phyloP scores from a whole-genome alignment of 2,797 vertebrate species.

The Sebastiscus tertius region DNA sequence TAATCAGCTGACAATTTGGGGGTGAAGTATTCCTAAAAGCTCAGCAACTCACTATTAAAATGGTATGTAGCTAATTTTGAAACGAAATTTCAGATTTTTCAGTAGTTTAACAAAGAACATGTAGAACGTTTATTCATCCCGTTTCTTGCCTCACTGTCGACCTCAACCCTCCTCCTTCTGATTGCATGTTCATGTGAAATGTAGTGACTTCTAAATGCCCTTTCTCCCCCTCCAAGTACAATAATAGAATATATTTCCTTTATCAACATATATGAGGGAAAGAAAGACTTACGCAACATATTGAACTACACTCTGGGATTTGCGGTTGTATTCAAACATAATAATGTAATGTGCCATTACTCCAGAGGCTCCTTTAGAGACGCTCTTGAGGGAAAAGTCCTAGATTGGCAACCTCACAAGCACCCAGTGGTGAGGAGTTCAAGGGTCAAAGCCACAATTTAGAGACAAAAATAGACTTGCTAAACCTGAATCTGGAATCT shows the following conservation, averaged over 20 bases:
- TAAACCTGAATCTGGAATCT: conserved; percentile 32
- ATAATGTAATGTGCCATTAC: conserved; percentile 11
- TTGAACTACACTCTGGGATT: conserved; percentile 3
- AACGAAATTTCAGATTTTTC: background rate
- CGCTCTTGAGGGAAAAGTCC: background rate
- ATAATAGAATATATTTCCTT: background rate
- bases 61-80: background rate
- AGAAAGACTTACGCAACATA: background rate
- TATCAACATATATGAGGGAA: conserved; percentile 2
- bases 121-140: background rate
- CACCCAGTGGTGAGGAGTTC: conserved; percentile 19
- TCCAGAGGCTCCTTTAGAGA: conserved; percentile 4
- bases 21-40: background rate
- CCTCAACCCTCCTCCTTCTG: too few relatives aligned
- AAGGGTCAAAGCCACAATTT: conserved; percentile 51
- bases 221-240: too few relatives aligned
- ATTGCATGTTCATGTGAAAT: too few relatives aligned
- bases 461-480: conserved; percentile 44
- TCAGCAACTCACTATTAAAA: background rate
- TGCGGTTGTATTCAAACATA: conserved; percentile 14
- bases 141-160: too few relatives aligned
- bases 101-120: background rate
- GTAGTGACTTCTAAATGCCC: too few relatives aligned
- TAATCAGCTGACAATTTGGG: background rate
- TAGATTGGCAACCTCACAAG: conserved; percentile 17